Percentiles rank a stretch among this genome's conserved stretches.
Conservation (phyloP, 1,140 invertebrate genomes). For the Zaprionus capensis region DNA sequence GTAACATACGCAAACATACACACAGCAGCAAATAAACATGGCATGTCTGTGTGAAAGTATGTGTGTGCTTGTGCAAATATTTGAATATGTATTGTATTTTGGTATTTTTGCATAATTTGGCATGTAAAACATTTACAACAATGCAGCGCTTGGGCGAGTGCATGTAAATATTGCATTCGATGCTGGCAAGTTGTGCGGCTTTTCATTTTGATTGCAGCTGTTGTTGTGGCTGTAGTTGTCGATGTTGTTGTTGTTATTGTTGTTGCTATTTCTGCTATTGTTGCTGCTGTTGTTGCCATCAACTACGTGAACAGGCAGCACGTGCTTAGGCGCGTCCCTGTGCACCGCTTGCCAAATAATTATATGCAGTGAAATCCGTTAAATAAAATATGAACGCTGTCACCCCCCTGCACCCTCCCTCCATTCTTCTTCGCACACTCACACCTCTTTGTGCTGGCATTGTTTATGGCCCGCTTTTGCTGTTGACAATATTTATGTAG, state of each 20-base stretch:
- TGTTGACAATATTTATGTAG: conserved; percentile 54
- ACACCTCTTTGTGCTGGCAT: conserved; percentile 18
- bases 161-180: conserved; percentile 48
- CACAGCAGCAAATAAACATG: conserved; percentile 1
- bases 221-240: conserved; percentile 28
- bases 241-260: conserved; percentile 27
- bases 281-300: neutral
- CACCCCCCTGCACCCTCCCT: neutral
- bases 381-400: conserved; percentile 57
- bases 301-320: conserved; percentile 23
- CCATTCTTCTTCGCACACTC: neutral
- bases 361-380: conserved; percentile 52
- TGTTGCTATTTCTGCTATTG: neutral
- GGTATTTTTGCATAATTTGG: conserved; percentile 80
- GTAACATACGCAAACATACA: neutral
- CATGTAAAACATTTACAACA: conserved; percentile 79
- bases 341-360: conserved; percentile 51
- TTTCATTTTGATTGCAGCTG: conserved; percentile 73
- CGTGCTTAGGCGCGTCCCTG: conserved; percentile 29
- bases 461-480: conserved; percentile 48
- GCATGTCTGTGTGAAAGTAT: neutral
- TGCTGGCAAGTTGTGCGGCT: conserved; percentile 66
- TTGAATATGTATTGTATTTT: conserved; percentile 76
- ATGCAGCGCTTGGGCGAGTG: conserved; percentile 34
- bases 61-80: conserved; percentile 49